These are phyloP conservation scores for Anolis apletophallus DNA, from an alignment of 2,797 vertebrate genomes.

Conservation along the genomic window DNA sequence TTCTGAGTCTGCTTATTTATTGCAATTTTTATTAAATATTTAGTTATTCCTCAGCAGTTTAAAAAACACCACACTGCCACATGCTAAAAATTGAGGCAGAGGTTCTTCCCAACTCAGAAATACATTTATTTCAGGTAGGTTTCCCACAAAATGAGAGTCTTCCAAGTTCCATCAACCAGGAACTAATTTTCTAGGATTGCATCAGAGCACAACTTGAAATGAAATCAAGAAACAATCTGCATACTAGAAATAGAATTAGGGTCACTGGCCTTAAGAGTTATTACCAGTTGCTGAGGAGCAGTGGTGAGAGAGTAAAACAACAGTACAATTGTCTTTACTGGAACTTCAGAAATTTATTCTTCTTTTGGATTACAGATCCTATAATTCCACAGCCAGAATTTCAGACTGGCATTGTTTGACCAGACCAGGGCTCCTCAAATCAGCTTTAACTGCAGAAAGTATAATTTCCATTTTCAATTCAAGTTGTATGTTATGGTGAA, in stretches of 20 bases:
- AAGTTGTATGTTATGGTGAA: neutral
- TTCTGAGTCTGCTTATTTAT: slow-evolving; percentile 57
- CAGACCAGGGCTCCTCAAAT: neutral
- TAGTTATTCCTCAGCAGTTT: slow-evolving; percentile 49
- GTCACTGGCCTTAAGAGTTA: neutral
- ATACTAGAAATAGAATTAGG: neutral
- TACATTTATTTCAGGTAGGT: neutral
- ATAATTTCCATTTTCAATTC: neutral
- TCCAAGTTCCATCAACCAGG: neutral
- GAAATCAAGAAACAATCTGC: neutral
- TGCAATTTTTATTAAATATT: slow-evolving; percentile 62
- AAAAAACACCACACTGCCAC: neutral
- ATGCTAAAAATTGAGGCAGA: neutral
- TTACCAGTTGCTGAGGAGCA: neutral
- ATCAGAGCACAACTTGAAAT: neutral
- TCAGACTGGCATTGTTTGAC: neutral
- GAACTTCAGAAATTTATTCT: neutral
- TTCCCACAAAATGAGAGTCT: neutral
- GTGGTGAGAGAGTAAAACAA: neutral
- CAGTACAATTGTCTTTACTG: neutral
- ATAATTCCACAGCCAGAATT: neutral
- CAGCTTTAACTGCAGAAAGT: neutral
- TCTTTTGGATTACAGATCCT: neutral
- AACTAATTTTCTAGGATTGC: neutral
- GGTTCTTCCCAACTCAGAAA: neutral